Evolutionary conservation across 2,888 invertebrate genomes (phyloP), one percentile per base, ranked within the genome.

Genomic region (Xylocampa areola): DNA sequence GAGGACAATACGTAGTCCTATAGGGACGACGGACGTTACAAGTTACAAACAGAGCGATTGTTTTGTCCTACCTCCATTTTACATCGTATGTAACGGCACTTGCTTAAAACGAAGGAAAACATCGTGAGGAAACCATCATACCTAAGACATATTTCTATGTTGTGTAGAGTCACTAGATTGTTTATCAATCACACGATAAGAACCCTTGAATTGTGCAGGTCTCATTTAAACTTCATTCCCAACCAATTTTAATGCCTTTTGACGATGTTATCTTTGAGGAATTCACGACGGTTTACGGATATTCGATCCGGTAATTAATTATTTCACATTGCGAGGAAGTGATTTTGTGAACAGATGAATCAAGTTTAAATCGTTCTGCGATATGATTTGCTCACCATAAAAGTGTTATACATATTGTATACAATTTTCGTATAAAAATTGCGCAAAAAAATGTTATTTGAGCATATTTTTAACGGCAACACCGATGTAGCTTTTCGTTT

Each of bases 291-390:
- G 29, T 11, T 30, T 13, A 30, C 13, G 11, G 29, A 30, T 30
- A 30, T 30, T 30, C 13, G 29, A 11, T 30, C 13, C 13, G 29
- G 29, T 30, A 30, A 30, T 30, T 30, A 30, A 30, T 30, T 11
- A 30, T 11, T 30, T 6, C 4, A 30, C 2, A 0, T 37, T 21
- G 6, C 21, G 13, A 30, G 4, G 29, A 30, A 30, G 29, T 30
- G 13, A 11, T 30, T 25, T 30, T 30, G 4, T 30, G 4, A 29
- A 29, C 4, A 30, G 11, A 11, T 13, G 11, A 30, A 30, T 30
- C 13, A 25, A 25, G 25, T 25, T 30, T 11, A 11, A 4, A 30
- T 4, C 29, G 13, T 30, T 30, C 29, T 30, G n/a, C n/a, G n/a
- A 5, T 30, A 11, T 5, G 13, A 30, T 30, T 5, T 27, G 11